These are phyloP conservation scores for Drosophila parvula DNA, from an alignment of 1,140 invertebrate genomes.

Conservation along the genomic window DNA sequence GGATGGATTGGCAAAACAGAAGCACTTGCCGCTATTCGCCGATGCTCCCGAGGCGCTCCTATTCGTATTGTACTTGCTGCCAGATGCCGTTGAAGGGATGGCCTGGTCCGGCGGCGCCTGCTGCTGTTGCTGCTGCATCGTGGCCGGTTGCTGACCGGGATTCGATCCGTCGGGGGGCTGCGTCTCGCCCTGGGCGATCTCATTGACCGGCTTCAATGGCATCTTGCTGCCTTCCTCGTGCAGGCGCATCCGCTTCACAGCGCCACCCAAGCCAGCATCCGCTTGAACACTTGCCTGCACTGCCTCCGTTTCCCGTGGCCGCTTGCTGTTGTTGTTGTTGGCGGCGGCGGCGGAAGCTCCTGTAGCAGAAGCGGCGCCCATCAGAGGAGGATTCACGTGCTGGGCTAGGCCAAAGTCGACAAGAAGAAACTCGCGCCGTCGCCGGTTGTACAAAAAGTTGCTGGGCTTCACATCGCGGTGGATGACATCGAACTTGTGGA, in stretches of 20 bases:
- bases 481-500: slow-evolving; percentile 94
- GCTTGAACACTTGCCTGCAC: slow-evolving; percentile 11
- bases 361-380: not conserved
- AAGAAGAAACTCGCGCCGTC: slow-evolving; percentile 89
- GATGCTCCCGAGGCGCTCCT: slow-evolving; percentile 17
- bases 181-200: slow-evolving; percentile 49
- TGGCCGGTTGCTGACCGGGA: not conserved
- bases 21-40: slow-evolving; percentile 84
- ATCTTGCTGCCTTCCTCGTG: slow-evolving; percentile 64
- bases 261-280: slow-evolving; percentile 44
- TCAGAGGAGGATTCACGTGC: slow-evolving; percentile 75
- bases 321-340: slow-evolving; percentile 20
- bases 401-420: slow-evolving; percentile 97
- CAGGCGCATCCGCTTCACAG: slow-evolving; percentile 64
- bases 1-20: slow-evolving; percentile 87
- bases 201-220: slow-evolving; percentile 80
- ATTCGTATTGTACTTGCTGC: slow-evolving; percentile 68
- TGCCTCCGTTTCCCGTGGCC: not conserved
- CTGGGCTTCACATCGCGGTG: slow-evolving; percentile 97
- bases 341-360: not conserved
- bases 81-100: not conserved
- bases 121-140: slow-evolving; percentile 17
- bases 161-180: slow-evolving; percentile 14
- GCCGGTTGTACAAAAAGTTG: slow-evolving; percentile 95
- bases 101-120: slow-evolving; percentile 9